Evolutionary conservation across 1,140 invertebrate species (phyloP).

Genomic region (Stenopsyche tienmushanensis): DNA sequence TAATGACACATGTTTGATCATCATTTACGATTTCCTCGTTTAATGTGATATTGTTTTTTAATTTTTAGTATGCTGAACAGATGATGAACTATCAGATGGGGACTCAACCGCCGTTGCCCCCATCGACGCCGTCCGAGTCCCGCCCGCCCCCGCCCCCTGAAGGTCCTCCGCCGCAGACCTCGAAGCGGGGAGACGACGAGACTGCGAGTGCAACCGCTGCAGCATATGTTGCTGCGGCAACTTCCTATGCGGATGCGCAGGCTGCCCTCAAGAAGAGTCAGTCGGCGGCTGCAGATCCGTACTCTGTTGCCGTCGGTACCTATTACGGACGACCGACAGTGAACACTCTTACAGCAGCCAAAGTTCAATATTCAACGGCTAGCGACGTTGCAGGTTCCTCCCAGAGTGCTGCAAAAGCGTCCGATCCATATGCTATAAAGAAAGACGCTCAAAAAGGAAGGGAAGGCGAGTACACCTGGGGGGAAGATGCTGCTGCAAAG

Average conservation of each 20-base stretch:
- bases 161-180: constrained; percentile 9
- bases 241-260: no score
- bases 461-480: no score
- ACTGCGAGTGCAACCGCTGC: neutral
- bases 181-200: neutral
- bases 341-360: neutral
- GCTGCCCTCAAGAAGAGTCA: neutral
- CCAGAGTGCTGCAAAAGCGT: neutral
- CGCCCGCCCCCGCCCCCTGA: constrained; percentile 45
- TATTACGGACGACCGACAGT: no score
- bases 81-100: constrained; percentile 52
- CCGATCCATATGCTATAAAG: neutral
- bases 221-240: neutral
- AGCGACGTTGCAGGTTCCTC: neutral
- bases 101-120: constrained; percentile 49
- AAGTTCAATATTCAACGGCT: neutral
- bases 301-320: no score
- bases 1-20: no score
- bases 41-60: constrained; percentile 32
- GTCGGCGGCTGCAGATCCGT: no score
- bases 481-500: no score
- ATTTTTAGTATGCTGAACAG: constrained; percentile 61
- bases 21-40: no score
- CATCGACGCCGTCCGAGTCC: constrained; percentile 42
- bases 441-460: neutral